Evolutionary conservation across 2,797 vertebrate species (phyloP).

Genomic region (Pelochelys cantorii): DNA sequence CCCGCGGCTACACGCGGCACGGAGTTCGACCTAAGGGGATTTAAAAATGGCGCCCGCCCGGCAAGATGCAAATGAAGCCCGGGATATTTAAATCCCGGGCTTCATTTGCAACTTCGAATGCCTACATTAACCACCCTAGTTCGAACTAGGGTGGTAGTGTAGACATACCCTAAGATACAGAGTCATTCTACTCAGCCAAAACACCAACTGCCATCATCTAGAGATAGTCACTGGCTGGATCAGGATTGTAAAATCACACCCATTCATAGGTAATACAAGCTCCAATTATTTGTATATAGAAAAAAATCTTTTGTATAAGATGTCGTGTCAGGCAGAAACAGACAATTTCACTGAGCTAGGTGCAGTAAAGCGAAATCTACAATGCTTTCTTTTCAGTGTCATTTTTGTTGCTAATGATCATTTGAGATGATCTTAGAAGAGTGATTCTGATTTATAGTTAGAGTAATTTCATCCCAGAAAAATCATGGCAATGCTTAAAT

Average conservation of each 20-base stretch:
- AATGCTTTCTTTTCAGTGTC: not conserved
- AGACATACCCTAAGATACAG: too few species aligned
- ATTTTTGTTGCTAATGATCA: not conserved
- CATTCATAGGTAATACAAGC: not conserved
- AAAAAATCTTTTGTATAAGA: conserved; percentile 1
- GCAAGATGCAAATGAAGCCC: too few species aligned
- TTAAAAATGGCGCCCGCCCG: too few species aligned
- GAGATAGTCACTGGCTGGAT: fast-evolving
- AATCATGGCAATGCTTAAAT: not conserved
- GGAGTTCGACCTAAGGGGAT: too few species aligned
- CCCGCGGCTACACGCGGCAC: too few species aligned
- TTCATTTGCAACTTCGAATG: too few species aligned
- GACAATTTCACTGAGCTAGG: not conserved
- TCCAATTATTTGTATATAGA: not conserved
- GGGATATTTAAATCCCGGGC: too few species aligned
- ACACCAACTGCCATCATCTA: fast-evolving
- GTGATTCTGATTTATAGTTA: not conserved
- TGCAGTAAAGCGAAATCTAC: not conserved
- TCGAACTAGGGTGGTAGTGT: too few species aligned
- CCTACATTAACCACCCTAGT: too few species aligned
- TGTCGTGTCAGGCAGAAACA: not conserved
- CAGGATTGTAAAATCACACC: not conserved
- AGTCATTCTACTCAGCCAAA: not conserved
- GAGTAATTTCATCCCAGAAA: not conserved
- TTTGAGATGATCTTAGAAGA: not conserved